Evolutionary conservation across 2,888 invertebrate genomes (phyloP).

Genomic region (Cenopis cana): DNA sequence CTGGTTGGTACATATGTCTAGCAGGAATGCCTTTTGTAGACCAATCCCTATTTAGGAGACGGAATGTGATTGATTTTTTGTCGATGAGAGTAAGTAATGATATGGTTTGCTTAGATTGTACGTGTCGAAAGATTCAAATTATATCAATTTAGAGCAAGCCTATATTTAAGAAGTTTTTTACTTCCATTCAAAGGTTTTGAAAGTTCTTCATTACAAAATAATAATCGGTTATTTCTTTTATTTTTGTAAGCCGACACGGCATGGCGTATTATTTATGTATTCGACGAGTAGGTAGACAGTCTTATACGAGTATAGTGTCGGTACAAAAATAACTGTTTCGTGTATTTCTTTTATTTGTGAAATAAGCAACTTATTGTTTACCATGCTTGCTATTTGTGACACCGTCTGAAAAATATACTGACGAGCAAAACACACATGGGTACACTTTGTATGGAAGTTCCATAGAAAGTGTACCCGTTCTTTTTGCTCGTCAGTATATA

Average conservation of each 20-base stretch:
- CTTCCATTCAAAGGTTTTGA: not conserved
- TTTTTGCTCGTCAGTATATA: no score
- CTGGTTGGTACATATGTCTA: not conserved
- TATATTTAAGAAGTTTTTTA: conserved; percentile 1
- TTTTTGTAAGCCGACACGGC: not conserved
- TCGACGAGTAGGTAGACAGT: not conserved
- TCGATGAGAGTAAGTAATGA: conserved; percentile 23
- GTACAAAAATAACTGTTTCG: not conserved
- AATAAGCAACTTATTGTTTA: not conserved
- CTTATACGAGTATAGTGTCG: not conserved
- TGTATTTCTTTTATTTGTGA: not conserved
- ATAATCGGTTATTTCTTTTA: not conserved
- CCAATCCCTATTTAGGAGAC: conserved; percentile 6
- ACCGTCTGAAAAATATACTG: not conserved
- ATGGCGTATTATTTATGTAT: not conserved
- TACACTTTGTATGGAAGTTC: no score
- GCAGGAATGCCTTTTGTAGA: conserved; percentile 16
- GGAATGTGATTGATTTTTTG: conserved; percentile 29
- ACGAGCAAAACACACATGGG: no score
- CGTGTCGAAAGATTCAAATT: conserved; percentile 20
- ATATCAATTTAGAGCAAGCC: conserved; percentile 4
- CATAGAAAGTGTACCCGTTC: no score
- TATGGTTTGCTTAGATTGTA: conserved; percentile 11
- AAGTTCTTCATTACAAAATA: conserved; percentile 1
- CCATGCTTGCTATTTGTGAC: not conserved